Base-by-base conservation (phyloP, 2,888 invertebrate species). In the Papilio protenor region DNA sequence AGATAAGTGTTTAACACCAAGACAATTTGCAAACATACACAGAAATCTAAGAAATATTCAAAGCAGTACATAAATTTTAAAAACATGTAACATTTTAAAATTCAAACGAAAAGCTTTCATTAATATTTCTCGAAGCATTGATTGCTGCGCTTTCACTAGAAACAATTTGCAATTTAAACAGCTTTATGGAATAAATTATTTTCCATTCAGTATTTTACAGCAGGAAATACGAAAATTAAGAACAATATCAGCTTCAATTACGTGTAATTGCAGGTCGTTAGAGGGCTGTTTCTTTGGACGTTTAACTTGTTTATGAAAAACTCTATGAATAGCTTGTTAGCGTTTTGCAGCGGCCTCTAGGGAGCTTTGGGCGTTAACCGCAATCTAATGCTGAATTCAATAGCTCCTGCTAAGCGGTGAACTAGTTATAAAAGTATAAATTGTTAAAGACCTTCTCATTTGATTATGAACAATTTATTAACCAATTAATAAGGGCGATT, bases 251-350 rank as follows among this genome's bases (percentile, higher is more conserved):
- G 81, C 84, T 85, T 86, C 90, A 91, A 91, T 91, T 91, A 90
- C 86, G 86, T 87, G 87, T 90, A 90, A 90, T 90, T 90, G 88
- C 86, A 83, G 86, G 85, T 89, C 88, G 88, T 91, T 90, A 90
- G 87, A 82, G 88, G 87, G 85, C 81, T 86, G 85, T 88, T 91
- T 88, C 87, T 89, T 86, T 88, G 86, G 85, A 83, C 82, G 80
- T 84, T 83, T 90, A 91, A 90, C 88, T 89, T 84, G 88, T 88
- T 91, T 90, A 90, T 87, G 84, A 85, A 87, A 91, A 89, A 88
- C 85, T 88, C 84, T 88, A 88, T 91, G 91, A 92, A 92, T 91
- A 83, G 90, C 91, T 92, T 92, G 91, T 92, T 92, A 92, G 89
- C 87, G 87, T 89, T 90, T 90, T 87, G 84, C 87, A 90, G 88